A percentile compares a stretch with the other conserved stretches of the same genome.
phyloP scores from a whole-genome alignment of 2,797 vertebrate genomes.

The Neopelma chrysocephalum region DNA sequence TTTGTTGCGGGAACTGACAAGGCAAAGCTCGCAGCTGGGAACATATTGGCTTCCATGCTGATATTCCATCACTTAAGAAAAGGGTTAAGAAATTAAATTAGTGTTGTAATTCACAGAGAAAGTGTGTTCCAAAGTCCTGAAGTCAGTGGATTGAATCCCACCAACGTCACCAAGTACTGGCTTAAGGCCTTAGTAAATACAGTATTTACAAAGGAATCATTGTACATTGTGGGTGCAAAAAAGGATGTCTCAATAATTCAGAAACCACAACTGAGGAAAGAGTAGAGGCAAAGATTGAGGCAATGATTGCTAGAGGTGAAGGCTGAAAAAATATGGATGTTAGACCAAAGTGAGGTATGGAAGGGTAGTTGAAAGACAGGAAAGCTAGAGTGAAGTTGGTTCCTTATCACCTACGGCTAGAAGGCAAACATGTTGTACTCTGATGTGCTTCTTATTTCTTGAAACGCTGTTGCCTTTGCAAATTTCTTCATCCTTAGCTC shows the following conservation, averaged over 20 bases:
- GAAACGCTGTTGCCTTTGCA: background rate
- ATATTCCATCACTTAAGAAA: slow-evolving; percentile 14
- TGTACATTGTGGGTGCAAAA: background rate
- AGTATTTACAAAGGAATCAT: slow-evolving; percentile 34
- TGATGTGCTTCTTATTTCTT: background rate
- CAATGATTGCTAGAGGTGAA: background rate
- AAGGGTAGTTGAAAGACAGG: background rate
- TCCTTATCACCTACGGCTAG: background rate
- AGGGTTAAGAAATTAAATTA: slow-evolving; percentile 30
- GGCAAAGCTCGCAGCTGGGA: background rate
- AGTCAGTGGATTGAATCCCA: slow-evolving; percentile 34
- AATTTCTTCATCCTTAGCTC: background rate
- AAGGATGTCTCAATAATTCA: background rate
- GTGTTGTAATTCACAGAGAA: background rate
- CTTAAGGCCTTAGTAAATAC: slow-evolving; percentile 45
- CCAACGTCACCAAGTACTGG: slow-evolving; percentile 35
- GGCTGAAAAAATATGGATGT: background rate
- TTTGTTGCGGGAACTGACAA: background rate
- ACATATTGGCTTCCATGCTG: background rate
- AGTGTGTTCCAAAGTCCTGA: slow-evolving; percentile 11
- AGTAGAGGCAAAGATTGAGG: background rate
- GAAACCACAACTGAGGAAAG: slow-evolving; percentile 1
- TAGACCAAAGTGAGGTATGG: background rate
- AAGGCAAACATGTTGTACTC: background rate
- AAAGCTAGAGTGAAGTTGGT: background rate